Conservation (phyloP, 2,797 vertebrate genomes). For the Miichthys miiuy region DNA sequence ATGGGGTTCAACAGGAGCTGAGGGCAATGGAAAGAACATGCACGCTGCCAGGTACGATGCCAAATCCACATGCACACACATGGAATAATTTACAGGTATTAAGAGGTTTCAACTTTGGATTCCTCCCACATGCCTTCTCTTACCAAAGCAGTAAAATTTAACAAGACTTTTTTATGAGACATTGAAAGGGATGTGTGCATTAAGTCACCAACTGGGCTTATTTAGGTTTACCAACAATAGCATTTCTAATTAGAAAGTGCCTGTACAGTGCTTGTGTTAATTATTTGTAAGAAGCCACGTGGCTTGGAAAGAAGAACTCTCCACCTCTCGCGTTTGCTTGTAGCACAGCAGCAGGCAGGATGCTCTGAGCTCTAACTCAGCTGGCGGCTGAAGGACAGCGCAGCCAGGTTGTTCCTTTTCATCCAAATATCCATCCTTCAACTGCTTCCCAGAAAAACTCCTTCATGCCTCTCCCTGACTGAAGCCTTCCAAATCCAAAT, state of each 20-base stretch:
- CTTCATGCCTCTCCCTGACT: constrained; percentile 11
- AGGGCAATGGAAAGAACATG: constrained; percentile 49
- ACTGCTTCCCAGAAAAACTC: constrained; percentile 44
- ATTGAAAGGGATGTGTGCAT: constrained; percentile 13
- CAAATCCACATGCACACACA: constrained; percentile 14
- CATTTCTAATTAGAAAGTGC: constrained; percentile 30
- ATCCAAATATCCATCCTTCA: constrained; percentile 40
- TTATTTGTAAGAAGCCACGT: constrained; percentile 61
- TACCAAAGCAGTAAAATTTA: constrained; percentile 49
- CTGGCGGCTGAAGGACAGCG: constrained; percentile 31
- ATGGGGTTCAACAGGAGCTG: constrained; percentile 46
- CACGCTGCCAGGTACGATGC: constrained; percentile 30
- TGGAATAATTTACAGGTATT: constrained; percentile 49
- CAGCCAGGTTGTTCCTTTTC: constrained; percentile 14
- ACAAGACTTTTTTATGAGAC: constrained; percentile 45
- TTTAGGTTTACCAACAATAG: constrained; percentile 45
- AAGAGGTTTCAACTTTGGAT: constrained; percentile 38
- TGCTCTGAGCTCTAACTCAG: constrained; percentile 41
- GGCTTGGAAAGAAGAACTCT: constrained; percentile 26
- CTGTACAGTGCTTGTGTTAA: constrained; percentile 29
- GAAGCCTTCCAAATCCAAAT: constrained; percentile 17
- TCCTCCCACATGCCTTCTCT: constrained; percentile 37
- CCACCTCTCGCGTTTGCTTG: constrained; percentile 31
- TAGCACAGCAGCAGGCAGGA: constrained; percentile 38
- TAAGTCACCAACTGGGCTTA: constrained; percentile 33